These are phyloP conservation scores for Borostomias antarcticus DNA, from an alignment of 2,797 vertebrate species.

Conservation along the genomic window DNA sequence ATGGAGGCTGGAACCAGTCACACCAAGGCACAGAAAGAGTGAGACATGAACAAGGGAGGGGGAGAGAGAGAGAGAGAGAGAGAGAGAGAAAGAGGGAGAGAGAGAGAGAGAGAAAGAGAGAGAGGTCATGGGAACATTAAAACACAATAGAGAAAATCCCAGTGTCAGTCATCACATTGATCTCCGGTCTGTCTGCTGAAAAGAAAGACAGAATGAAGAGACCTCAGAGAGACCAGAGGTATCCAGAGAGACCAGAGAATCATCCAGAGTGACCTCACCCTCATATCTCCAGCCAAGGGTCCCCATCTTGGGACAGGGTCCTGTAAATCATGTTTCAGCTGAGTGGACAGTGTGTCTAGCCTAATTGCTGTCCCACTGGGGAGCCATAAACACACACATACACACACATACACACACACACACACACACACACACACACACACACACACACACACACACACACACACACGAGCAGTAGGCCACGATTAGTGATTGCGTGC, in stretches of 20 bases:
- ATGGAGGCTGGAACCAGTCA: slow-evolving; percentile 55
- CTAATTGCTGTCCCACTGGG: slow-evolving; percentile 41
- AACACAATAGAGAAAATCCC: too few species aligned
- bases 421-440: too few species aligned
- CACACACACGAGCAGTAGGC: too few species aligned
- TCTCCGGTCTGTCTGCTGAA: too few species aligned
- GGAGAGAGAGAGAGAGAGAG: slow-evolving; percentile 12
- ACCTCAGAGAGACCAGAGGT: neutral
- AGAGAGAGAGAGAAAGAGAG: slow-evolving; percentile 2
- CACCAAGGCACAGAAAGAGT: slow-evolving; percentile 30
- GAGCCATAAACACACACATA: slow-evolving; percentile 2
- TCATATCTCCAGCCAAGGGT: neutral
- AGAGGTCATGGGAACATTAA: neutral
- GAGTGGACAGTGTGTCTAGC: slow-evolving; percentile 32
- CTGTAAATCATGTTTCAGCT: slow-evolving; percentile 13
- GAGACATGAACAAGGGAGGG: slow-evolving; percentile 34
- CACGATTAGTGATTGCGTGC: too few species aligned
- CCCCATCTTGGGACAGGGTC: too few species aligned
- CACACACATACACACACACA: too few species aligned
- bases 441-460: too few species aligned
- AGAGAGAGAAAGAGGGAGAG: slow-evolving; percentile 10
- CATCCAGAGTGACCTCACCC: neutral
- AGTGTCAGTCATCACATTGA: too few species aligned
- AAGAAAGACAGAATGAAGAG: slow-evolving; percentile 39
- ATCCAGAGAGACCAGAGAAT: neutral